Percentiles rank a stretch among this genome's conserved stretches.
These are phyloP conservation scores for Propithecus perrieri DNA, from an alignment of 2,797 vertebrate species.

Conservation along the genomic window DNA sequence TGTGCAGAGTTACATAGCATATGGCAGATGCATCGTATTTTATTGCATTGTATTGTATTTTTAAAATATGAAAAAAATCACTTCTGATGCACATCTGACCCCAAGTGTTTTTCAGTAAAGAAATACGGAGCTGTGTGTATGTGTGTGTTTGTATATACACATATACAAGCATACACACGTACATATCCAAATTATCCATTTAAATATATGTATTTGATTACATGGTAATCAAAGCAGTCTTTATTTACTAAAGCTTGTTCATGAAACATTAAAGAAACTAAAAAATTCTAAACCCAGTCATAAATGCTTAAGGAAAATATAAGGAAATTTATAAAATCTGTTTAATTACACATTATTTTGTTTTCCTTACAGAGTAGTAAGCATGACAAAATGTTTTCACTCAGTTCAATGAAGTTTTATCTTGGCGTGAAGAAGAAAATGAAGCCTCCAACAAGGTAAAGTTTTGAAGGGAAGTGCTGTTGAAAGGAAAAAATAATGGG, in stretches of 20 bases:
- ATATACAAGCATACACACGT: background rate
- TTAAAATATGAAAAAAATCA: background rate
- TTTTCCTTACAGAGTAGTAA: constrained; percentile 90
- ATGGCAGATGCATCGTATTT: background rate
- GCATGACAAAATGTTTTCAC: constrained; percentile 90
- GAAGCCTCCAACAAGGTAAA: constrained; percentile 95
- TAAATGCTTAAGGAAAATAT: background rate
- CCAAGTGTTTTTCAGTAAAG: background rate
- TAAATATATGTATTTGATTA: background rate
- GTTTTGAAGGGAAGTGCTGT: background rate
- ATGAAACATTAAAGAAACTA: constrained; percentile 13
- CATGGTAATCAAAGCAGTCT: background rate
- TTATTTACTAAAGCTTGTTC: background rate
- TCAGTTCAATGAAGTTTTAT: constrained; percentile 92
- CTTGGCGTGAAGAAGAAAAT: constrained; percentile 94
- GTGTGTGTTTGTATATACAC: background rate
- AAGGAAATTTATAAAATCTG: background rate
- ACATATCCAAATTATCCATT: background rate
- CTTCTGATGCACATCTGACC: background rate
- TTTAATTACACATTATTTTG: background rate
- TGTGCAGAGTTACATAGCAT: background rate
- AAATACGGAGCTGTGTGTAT: background rate
- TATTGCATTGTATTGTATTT: background rate
- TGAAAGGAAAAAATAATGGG: background rate
- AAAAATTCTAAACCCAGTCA: background rate